Evolutionary conservation across 2,888 invertebrate genomes (phyloP).

Genomic region (Trichacis sp.): DNA sequence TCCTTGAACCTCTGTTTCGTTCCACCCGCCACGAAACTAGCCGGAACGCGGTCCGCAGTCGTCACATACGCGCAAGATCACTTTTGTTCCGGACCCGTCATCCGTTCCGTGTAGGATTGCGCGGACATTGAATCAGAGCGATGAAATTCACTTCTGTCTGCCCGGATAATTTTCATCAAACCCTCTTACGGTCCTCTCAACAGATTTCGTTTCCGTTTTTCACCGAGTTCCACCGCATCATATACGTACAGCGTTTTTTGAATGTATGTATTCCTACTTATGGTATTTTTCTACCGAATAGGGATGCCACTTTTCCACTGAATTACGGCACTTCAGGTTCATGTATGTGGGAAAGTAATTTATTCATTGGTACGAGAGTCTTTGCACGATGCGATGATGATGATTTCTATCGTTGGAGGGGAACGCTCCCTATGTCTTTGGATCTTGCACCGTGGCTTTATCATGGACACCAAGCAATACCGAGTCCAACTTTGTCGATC

Average conservation of each 20-base stretch:
- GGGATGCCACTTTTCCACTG: too few species aligned
- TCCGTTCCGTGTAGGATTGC: slow-evolving; percentile 37
- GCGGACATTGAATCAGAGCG: slow-evolving; percentile 22
- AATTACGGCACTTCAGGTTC: too few species aligned
- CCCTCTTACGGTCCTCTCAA: slow-evolving; percentile 8
- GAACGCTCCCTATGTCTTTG: not conserved
- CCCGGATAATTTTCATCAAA: slow-evolving; percentile 10
- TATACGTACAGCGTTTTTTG: not conserved
- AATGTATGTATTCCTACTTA: too few species aligned
- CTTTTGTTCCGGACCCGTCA: slow-evolving; percentile 53
- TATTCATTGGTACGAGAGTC: not conserved
- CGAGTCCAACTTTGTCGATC: slow-evolving; percentile 39
- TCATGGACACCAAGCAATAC: slow-evolving; percentile 36
- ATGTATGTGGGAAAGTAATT: too few species aligned
- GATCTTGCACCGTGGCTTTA: slow-evolving; percentile 5
- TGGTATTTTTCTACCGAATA: too few species aligned
- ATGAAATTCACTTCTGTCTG: slow-evolving; percentile 19
- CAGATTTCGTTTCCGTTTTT: slow-evolving; percentile 9
- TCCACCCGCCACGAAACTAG: slow-evolving; percentile 10
- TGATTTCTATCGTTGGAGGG: slow-evolving; percentile 24
- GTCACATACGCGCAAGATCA: slow-evolving; percentile 47
- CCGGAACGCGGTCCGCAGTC: slow-evolving; percentile 15
- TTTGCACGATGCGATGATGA: not conserved
- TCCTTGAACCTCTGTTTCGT: slow-evolving; percentile 34
- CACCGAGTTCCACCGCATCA: not conserved